These are phyloP conservation scores for Pseudomugil gertrudae DNA, from an alignment of 2,797 vertebrate genomes.

Conservation along the genomic window DNA sequence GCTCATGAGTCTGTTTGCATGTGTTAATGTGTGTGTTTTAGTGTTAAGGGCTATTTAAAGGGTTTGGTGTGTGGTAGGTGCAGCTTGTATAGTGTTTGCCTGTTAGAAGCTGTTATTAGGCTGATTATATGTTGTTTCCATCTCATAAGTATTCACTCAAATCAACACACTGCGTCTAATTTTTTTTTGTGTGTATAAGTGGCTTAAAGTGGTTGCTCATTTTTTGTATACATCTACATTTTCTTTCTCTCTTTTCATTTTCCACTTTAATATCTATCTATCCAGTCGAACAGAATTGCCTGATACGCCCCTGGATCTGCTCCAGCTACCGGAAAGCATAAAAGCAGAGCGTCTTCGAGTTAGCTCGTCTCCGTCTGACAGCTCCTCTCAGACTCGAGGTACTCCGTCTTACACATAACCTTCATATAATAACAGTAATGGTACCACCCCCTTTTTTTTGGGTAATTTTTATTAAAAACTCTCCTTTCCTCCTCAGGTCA, in stretches of 20 bases:
- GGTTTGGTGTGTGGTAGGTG: slow-evolving; percentile 46
- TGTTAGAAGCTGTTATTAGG: slow-evolving; percentile 64
- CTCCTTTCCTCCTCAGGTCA: slow-evolving; percentile 63
- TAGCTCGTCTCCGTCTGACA: slow-evolving; percentile 66
- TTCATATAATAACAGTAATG: slow-evolving; percentile 15
- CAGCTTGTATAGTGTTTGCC: slow-evolving; percentile 62
- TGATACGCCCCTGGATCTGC: slow-evolving; percentile 86
- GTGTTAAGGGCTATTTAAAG: slow-evolving; percentile 39
- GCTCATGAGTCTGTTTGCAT: slow-evolving; percentile 42
- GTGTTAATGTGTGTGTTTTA: slow-evolving; percentile 37
- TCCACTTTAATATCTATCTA: slow-evolving; percentile 24
- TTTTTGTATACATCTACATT: slow-evolving; percentile 46
- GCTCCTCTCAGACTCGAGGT: slow-evolving; percentile 82
- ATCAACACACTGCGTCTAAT: slow-evolving; percentile 33
- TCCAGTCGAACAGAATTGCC: slow-evolving; percentile 85
- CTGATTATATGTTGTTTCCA: slow-evolving; percentile 76
- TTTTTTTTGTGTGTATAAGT: slow-evolving; percentile 53
- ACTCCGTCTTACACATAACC: slow-evolving; percentile 3
- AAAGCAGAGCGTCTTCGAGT: slow-evolving; percentile 75
- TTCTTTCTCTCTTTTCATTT: slow-evolving; percentile 14
- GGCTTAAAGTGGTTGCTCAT: slow-evolving; percentile 66
- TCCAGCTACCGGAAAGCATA: slow-evolving; percentile 85
- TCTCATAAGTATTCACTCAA: slow-evolving; percentile 69
- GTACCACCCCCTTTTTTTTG: background rate
- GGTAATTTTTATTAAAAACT: slow-evolving; percentile 6